These are phyloP conservation scores for Drosophila sechellia DNA, from an alignment of 1,140 invertebrate genomes.

Conservation along the genomic window DNA sequence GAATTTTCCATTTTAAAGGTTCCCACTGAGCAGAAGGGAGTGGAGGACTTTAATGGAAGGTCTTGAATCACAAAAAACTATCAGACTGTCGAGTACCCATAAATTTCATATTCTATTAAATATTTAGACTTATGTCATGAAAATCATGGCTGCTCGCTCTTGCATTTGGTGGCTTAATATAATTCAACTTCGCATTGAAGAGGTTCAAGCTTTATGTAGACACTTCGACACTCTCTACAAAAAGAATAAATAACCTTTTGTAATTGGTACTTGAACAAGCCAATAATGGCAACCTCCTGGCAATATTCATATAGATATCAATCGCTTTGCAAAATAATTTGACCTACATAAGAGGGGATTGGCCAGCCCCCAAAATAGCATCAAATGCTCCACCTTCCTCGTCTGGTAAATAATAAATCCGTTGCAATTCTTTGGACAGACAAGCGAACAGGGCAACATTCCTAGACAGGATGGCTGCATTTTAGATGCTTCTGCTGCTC, in stretches of 20 bases:
- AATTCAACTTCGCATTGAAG: no score
- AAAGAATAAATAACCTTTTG: no score
- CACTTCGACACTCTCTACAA: no score
- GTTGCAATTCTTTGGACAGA: slow-evolving; percentile 37
- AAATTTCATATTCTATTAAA: not conserved
- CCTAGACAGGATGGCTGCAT: slow-evolving; percentile 52
- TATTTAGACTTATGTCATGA: no score
- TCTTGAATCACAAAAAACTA: no score
- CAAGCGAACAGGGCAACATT: slow-evolving; percentile 34
- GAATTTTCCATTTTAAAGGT: slow-evolving; percentile 32
- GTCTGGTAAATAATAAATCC: slow-evolving; percentile 66
- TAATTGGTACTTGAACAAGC: not conserved
- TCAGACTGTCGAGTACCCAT: not conserved
- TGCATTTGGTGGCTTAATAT: no score
- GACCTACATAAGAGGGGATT: not conserved
- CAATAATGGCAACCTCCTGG: not conserved
- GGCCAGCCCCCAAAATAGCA: slow-evolving; percentile 27
- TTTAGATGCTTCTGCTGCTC: slow-evolving; percentile 41
- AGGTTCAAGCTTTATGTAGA: no score
- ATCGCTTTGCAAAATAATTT: slow-evolving; percentile 18
- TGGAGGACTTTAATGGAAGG: not conserved
- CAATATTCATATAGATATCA: slow-evolving; percentile 8
- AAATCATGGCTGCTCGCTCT: no score
- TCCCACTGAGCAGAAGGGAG: no score
- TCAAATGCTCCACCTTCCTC: slow-evolving; percentile 11